Percentiles rank a stretch among this genome's conserved stretches.
phyloP scores from a whole-genome alignment of 2,113 vertebrate species.

The Anseranas semipalmata region DNA sequence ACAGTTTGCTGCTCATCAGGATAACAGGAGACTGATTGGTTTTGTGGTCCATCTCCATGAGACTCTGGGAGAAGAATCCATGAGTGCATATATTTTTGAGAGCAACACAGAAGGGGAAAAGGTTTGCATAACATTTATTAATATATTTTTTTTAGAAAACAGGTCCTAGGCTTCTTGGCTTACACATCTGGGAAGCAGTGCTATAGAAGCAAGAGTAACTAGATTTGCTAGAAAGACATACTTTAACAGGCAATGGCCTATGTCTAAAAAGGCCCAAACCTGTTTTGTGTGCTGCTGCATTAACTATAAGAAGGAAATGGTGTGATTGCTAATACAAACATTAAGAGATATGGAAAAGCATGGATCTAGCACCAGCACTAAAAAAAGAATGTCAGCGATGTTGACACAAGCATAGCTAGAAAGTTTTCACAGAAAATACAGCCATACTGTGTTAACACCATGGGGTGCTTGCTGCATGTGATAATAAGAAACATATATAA shows the following conservation, averaged over 20 bases:
- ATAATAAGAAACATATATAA: neutral
- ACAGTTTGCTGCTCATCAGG: constrained; percentile 93
- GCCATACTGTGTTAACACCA: fast-evolving
- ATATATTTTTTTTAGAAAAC: neutral
- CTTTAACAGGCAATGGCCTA: neutral
- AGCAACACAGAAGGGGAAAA: constrained; percentile 98
- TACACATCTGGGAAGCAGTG: neutral
- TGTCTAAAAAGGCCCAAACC: neutral
- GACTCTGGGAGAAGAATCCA: constrained; percentile 78
- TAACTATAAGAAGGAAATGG: neutral
- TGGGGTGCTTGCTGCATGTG: neutral
- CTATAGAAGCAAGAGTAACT: neutral
- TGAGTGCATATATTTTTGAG: constrained; percentile 91
- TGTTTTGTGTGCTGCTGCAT: neutral
- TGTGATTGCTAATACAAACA: too few relatives aligned
- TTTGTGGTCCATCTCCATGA: constrained; percentile 87
- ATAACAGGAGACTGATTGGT: constrained; percentile 92
- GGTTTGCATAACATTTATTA: constrained; percentile 68
- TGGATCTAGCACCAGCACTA: neutral
- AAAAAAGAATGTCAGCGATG: neutral
- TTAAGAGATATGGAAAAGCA: neutral
- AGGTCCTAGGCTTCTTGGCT: neutral
- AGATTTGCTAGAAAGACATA: neutral
- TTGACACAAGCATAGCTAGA: fast-evolving
- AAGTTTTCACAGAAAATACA: neutral